Base-by-base conservation (phyloP, 2,113 vertebrate species). In the Puffinus mauretanicus region DNA sequence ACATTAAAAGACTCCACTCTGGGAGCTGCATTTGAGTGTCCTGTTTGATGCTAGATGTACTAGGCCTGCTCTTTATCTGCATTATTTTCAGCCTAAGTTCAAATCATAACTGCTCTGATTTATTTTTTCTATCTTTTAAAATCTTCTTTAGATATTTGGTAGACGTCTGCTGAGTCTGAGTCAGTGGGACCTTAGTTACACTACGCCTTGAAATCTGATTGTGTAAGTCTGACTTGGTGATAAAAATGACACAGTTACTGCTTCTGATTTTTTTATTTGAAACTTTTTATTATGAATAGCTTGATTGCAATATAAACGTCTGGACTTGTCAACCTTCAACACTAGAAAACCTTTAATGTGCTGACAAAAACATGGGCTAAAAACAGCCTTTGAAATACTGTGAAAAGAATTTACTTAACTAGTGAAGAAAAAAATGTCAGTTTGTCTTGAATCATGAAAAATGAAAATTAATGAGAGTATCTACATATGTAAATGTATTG, bases 391-490 rank as follows among this genome's bases (percentile, higher is more conserved):
- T 94, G 96, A 96, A 97, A 94, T 72, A 32, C 6, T 38, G 47
- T 91, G 83, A 81, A 54, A 88, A 92, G 61, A 90, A 86, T 90
- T 86, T 88, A 89, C 58, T 95, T 57, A 75, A 91, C 71, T 73
- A 78, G 64, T 26, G 52, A 90, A 66, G 83, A 78, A 47, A 83
- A 55, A 92, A 95, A 85, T 78, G 83, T 77, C 84, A 92, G 71
- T 93, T 93, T 94, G 66, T 78, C 82, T 94, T 78, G 84, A 92
- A 66, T 93, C 22, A 27, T n/a, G 60, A 58, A 92, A 69, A 88
- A 91, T 85, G 57, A 91, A 95, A 97, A 90, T 90, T 96, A 96
- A 96, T 92, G 67, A 86, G 86, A 46, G 36, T 65, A 85, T 49
- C 46, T 89, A 58, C 62, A 61, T 87, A 95, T 94, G 66, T 94